These are phyloP conservation scores for Copsychus sechellarum DNA, from an alignment of 2,113 vertebrate genomes.

Conservation along the genomic window DNA sequence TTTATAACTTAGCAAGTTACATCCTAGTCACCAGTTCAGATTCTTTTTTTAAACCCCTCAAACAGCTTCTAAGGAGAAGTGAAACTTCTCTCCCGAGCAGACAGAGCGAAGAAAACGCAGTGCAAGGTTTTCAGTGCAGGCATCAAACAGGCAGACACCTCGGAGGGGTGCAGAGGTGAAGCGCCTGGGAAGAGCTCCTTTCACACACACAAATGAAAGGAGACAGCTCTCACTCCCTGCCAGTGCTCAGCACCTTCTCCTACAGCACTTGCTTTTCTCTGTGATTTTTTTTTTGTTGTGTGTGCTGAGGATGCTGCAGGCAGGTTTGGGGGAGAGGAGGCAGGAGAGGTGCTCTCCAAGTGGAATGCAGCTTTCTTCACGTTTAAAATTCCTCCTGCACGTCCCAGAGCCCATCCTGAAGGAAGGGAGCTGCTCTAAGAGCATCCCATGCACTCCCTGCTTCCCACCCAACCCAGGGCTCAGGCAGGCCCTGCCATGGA, in stretches of 20 bases:
- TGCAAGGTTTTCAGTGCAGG: background rate
- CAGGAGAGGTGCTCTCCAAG: background rate
- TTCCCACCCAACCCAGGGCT: background rate
- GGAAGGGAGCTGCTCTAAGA: background rate
- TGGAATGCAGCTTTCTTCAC: background rate
- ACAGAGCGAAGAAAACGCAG: background rate
- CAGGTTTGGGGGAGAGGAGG: background rate
- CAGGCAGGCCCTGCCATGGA: background rate
- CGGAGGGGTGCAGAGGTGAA: background rate
- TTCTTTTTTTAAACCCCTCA: background rate
- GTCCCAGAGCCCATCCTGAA: background rate
- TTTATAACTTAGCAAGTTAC: background rate
- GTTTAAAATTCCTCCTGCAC: background rate
- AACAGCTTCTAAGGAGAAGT: background rate
- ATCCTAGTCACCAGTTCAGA: background rate
- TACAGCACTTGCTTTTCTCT: background rate
- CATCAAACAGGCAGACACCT: conserved; percentile 27
- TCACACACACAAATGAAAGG: background rate
- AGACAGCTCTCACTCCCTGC: background rate
- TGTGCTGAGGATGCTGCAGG: background rate
- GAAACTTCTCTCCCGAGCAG: background rate
- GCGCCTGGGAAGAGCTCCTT: background rate
- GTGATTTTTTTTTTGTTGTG: background rate
- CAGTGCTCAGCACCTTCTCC: background rate
- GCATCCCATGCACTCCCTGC: background rate